Base-by-base conservation (phyloP, 30 jellyfish, hydroid and myxozoan genomes). In the Sanderia malayensis region DNA sequence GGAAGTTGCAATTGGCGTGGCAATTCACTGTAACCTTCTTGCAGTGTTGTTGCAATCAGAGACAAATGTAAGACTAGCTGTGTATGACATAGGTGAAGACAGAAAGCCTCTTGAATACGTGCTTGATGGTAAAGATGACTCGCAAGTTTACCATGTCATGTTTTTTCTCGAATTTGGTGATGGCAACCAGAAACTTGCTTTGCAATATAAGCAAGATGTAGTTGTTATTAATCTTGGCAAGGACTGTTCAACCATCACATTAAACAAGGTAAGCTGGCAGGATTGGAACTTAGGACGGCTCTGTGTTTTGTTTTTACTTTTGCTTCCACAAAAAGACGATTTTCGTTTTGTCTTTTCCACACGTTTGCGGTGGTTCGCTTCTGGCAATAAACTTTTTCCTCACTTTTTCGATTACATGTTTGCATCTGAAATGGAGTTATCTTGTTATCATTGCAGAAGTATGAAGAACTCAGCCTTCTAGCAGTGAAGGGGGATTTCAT, bases 401-500 rank as follows among this genome's bases (percentile, higher is more conserved):
- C n/a, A n/a, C n/a, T n/a, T n/a, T n/a, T n/a, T n/a, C n/a, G n/a
- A n/a, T n/a, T n/a, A n/a, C n/a, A n/a, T n/a, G n/a, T n/a, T n/a
- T n/a, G n/a, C n/a, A n/a, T n/a, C n/a, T n/a, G n/a, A n/a, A n/a
- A n/a, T n/a, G n/a, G n/a, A n/a, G n/a, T n/a, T n/a, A n/a, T n/a
- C 1, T 27, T 13, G 2, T 8, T 10, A 4, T 46, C 45, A 9
- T 76, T 27, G 19, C 25, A 76, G 87, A 53, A 67, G 10, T 62
- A 37, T 75, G 15, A 28, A 6, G 24, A 47, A 30, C 4, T 62
- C 73, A 75, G 62, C 24, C 45, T 63, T 7, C 67, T 76, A 13
- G 87, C 80, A 41, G 87, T 64, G 20, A 76, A 76, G 24, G 80
- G 61, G 4, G 71, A 61, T 20, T 76, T 19, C 44, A 61, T 76